Evolutionary conservation across 2,888 invertebrate genomes (phyloP), one percentile per base, ranked within the genome.

Genomic region (Orthosia gothica): DNA sequence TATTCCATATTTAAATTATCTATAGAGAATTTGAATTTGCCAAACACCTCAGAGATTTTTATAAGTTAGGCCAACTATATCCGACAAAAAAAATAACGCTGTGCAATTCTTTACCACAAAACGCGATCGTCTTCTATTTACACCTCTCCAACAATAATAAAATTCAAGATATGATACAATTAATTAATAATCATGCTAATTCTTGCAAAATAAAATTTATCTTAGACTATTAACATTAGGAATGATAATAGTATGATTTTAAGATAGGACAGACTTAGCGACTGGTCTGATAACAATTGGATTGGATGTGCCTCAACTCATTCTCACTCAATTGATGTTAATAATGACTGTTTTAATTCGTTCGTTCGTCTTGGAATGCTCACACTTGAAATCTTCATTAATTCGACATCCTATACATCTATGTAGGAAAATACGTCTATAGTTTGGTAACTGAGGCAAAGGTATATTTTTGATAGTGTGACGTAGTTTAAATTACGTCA

Each of bases 281-380:
- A 54, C 54, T 0, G 0, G n/a, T n/a, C 5, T 58, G 82, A 82
- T 66, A 65, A 65, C 57, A 68, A 76, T 57, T 68, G 18, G 65
- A 68, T 71, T 65, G 67, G 9, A 68, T 71, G 67, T 57, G 40
- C 11, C n/a, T n/a, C 77, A 76, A 71, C n/a, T n/a, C n/a, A n/a
- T n/a, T n/a, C n/a, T n/a, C n/a, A n/a, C n/a, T n/a, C 77, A 82
- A 71, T 82, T 80, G 77, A 23, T 23, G 55, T 11, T 64, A 81
- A 76, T 66, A 11, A 58, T 15, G 12, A 3, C 54, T n/a, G 62
- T 59, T 26, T 63, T 58, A 26, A 57, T 64, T 70, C n/a, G 26
- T 58, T 18, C 49, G 15, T 47, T n/a, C 16, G 62, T 76, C 63
- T 45, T 15, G 20, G 13, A 70, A 45, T 54, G 1, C 11, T 26